A percentile compares a stretch with the other conserved stretches of the same genome.
These are phyloP conservation scores for Smutsia temminckii DNA, from an alignment of 2,797 vertebrate genomes.

Conservation along the genomic window DNA sequence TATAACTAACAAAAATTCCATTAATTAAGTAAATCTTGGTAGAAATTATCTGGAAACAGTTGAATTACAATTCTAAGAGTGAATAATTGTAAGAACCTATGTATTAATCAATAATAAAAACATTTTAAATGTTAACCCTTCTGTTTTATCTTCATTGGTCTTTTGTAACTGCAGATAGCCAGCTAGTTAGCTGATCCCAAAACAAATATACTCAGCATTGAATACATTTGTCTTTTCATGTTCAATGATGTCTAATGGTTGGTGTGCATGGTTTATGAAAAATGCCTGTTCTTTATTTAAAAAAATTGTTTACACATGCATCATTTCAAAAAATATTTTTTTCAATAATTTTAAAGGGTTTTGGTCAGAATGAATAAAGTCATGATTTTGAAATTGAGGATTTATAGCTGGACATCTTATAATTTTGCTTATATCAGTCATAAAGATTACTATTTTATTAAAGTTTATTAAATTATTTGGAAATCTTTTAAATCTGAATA, in stretches of 20 bases:
- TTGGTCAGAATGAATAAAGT: not conserved
- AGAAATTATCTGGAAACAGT: not conserved
- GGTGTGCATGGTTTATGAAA: not conserved
- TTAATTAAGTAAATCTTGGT: not conserved
- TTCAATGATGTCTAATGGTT: not conserved
- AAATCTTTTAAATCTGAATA: slow-evolving; percentile 23
- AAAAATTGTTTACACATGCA: not conserved
- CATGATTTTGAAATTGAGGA: not conserved
- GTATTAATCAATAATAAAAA: not conserved
- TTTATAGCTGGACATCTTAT: not conserved
- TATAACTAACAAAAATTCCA: not conserved
- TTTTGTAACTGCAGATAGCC: not conserved
- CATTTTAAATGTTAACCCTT: not conserved
- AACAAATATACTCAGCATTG: not conserved
- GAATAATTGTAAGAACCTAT: not conserved
- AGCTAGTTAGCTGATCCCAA: not conserved
- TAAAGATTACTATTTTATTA: not conserved
- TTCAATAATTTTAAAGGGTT: slow-evolving; percentile 14
- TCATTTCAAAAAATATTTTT: not conserved
- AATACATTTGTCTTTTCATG: not conserved
- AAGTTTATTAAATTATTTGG: not conserved
- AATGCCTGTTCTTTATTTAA: not conserved
- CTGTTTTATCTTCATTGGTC: not conserved
- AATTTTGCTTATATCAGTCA: slow-evolving; percentile 14
- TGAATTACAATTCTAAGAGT: not conserved